Percentiles rank a stretch among this genome's conserved stretches.
These are phyloP conservation scores for Pseudochromis fuscus DNA, from an alignment of 2,797 vertebrate genomes.

Conservation along the genomic window DNA sequence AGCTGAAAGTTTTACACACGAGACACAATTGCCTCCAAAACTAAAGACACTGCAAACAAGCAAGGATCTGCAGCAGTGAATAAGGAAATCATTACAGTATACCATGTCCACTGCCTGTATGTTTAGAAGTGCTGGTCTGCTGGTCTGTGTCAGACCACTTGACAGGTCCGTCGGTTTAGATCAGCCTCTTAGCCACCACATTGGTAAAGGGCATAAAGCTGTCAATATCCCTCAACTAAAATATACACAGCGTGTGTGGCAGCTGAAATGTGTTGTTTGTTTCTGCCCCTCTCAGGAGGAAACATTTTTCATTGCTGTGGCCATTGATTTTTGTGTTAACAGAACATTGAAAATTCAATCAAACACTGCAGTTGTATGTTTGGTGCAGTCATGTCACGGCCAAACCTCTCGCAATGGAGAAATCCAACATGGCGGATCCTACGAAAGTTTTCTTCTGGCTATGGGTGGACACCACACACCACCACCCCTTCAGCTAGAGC, in stretches of 20 bases:
- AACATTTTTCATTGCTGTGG: neutral
- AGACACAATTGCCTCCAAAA: neutral
- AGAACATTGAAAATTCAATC: neutral
- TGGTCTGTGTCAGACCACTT: conserved; percentile 62
- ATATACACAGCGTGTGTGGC: conserved; percentile 8
- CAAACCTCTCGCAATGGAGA: neutral
- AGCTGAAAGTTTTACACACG: neutral
- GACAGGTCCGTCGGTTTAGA: conserved; percentile 45
- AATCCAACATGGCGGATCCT: no score
- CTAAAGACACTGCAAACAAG: neutral
- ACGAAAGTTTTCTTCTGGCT: no score
- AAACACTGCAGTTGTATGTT: no score
- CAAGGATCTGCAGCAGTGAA: conserved; percentile 55
- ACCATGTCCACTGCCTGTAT: conserved; percentile 1
- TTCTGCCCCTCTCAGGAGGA: conserved; percentile 6
- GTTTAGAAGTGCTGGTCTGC: conserved; percentile 40
- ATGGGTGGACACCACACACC: no score
- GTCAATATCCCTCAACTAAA: conserved; percentile 21
- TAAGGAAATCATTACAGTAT: conserved; percentile 52
- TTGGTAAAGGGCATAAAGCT: conserved; percentile 26
- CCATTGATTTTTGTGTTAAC: neutral
- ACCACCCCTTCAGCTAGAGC: no score
- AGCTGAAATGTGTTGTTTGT: conserved; percentile 23
- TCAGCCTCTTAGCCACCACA: conserved; percentile 31
- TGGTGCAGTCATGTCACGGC: conserved; percentile 1